Evolutionary conservation across 2,797 vertebrate genomes (phyloP).

Genomic region (Botia almorhae): DNA sequence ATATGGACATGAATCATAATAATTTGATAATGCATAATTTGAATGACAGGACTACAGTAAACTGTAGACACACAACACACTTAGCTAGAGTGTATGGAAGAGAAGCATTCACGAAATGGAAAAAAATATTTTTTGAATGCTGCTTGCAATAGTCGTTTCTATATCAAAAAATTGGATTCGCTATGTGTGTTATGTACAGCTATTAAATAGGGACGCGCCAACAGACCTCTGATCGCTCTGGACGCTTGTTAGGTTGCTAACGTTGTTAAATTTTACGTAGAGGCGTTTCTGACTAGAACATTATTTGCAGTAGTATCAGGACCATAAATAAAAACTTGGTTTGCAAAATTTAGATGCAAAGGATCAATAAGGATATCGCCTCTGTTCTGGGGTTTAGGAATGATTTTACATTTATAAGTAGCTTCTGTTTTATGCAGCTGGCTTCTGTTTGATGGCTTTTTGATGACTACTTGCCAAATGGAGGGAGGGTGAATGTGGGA

Average conservation of each 20-base stretch:
- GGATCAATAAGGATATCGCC: not conserved
- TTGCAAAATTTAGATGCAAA: not conserved
- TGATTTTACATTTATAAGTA: not conserved
- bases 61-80: not conserved
- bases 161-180: not conserved
- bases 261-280: not conserved
- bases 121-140: not conserved
- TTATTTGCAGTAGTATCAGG: not conserved
- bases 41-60: conserved; percentile 60
- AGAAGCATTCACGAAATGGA: conserved; percentile 29
- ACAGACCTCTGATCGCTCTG: not conserved
- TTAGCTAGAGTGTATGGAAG: conserved; percentile 50
- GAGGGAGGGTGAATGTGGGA: not conserved
- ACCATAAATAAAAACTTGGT: not conserved
- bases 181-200: not conserved
- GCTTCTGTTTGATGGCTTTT: not conserved
- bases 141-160: not conserved
- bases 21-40: conserved; percentile 67
- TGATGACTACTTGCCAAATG: no score
- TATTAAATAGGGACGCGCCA: not conserved
- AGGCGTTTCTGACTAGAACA: not conserved
- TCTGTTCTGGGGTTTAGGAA: not conserved
- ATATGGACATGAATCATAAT: conserved; percentile 75
- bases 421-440: not conserved
- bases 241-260: not conserved